phyloP scores from a whole-genome alignment of 2,888 invertebrate genomes.

The Andrena camellia region DNA sequence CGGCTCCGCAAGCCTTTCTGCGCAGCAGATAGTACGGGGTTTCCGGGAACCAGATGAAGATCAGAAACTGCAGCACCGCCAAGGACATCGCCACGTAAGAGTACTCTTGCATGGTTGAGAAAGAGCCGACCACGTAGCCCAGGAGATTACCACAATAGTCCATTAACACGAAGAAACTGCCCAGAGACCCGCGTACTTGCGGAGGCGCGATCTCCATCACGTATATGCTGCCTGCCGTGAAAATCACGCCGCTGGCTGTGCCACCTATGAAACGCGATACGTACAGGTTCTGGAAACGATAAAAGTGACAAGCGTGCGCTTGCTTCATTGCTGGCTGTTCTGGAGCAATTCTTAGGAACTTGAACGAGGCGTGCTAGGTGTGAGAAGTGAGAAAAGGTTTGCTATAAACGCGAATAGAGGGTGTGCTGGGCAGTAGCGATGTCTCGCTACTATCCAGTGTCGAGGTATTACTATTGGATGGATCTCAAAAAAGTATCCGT shows the following conservation, averaged over 20 bases:
- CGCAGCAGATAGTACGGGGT: conserved; percentile 47
- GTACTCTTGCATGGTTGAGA: not conserved
- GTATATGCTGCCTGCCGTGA: conserved; percentile 17
- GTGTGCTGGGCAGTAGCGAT: too few species aligned
- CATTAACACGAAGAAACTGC: conserved; percentile 32
- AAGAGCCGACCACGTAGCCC: conserved; percentile 21
- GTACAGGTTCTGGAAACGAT: conserved; percentile 25
- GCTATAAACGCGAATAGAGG: too few species aligned
- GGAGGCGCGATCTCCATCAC: conserved; percentile 22
- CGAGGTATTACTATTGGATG: too few species aligned
- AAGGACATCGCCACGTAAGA: conserved; percentile 15
- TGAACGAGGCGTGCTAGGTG: too few species aligned
- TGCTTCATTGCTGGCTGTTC: too few species aligned
- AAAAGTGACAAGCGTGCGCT: not conserved
- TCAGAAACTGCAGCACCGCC: conserved; percentile 4
- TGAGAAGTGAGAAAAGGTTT: too few species aligned
- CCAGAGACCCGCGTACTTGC: conserved; percentile 18
- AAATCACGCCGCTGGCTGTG: conserved; percentile 12
- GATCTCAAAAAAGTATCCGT: too few species aligned
- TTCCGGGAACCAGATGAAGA: conserved; percentile 46
- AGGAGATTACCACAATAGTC: conserved; percentile 31
- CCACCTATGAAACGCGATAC: conserved; percentile 18
- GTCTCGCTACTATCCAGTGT: too few species aligned
- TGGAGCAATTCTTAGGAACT: too few species aligned
- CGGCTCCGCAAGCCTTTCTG: not conserved